phyloP scores from a whole-genome alignment of 2,797 vertebrate genomes.

The Periparus ater region DNA sequence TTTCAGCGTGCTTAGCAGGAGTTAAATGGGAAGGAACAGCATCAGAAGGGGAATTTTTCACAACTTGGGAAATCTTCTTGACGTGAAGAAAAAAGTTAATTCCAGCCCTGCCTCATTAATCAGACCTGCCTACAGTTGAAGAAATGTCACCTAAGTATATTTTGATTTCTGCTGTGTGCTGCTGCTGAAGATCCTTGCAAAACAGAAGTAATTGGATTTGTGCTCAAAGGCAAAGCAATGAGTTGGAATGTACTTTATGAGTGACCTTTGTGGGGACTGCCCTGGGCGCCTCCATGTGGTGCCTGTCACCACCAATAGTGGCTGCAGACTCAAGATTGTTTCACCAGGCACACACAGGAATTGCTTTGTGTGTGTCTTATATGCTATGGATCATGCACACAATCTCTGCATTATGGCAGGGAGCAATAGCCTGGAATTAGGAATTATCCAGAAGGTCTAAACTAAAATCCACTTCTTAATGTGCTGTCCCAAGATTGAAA shows the following conservation, averaged over 20 bases:
- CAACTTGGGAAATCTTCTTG: slow-evolving; percentile 42
- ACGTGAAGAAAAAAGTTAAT: slow-evolving; percentile 67
- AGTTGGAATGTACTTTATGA: slow-evolving; percentile 24
- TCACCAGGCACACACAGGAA: background rate
- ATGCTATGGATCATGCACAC: background rate
- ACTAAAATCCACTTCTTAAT: background rate
- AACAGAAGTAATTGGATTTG: slow-evolving; percentile 65
- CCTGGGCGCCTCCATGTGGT: slow-evolving; percentile 29
- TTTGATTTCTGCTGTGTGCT: slow-evolving; percentile 53
- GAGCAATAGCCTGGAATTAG: background rate
- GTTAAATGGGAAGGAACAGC: slow-evolving; percentile 63
- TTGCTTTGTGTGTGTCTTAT: background rate
- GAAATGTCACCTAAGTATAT: slow-evolving; percentile 60
- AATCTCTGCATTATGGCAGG: background rate
- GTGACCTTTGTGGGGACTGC: slow-evolving; percentile 66
- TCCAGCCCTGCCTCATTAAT: slow-evolving; percentile 77
- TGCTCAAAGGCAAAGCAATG: slow-evolving; percentile 14
- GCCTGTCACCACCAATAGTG: slow-evolving; percentile 44
- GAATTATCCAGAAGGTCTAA: background rate
- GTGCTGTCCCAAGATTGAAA: background rate
- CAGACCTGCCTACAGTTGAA: slow-evolving; percentile 65
- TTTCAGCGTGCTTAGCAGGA: slow-evolving; percentile 48
- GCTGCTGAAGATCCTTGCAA: slow-evolving; percentile 63
- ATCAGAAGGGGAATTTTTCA: slow-evolving; percentile 49
- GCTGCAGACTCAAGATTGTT: slow-evolving; percentile 7